These are phyloP conservation scores for Balaenoptera acutorostrata DNA, from an alignment of 2,113 vertebrate genomes.

Conservation along the genomic window DNA sequence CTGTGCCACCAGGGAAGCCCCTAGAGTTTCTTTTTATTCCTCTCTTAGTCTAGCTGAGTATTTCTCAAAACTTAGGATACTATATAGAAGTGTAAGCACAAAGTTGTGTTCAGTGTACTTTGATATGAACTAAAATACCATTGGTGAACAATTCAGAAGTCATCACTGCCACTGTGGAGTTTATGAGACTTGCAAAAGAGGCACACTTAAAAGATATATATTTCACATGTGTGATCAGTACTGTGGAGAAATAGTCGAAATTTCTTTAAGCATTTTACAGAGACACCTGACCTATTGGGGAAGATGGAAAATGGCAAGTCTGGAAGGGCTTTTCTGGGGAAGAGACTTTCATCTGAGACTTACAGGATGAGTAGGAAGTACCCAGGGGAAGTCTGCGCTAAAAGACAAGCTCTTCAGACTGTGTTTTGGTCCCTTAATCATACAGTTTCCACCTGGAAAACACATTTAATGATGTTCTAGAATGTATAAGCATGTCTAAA, in stretches of 20 bases:
- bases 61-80: background rate
- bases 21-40: background rate
- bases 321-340: background rate
- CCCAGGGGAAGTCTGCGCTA: background rate
- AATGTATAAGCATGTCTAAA: background rate
- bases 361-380: background rate
- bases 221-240: background rate
- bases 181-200: background rate
- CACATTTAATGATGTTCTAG: background rate
- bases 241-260: background rate
- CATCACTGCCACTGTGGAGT: background rate
- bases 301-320: background rate
- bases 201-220: background rate
- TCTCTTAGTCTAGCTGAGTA: background rate
- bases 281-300: background rate
- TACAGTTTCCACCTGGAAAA: slow-evolving; percentile 9
- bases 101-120: background rate
- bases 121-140: background rate
- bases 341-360: background rate
- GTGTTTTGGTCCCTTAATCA: background rate
- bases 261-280: background rate
- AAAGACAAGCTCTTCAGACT: background rate
- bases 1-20: too few relatives aligned
- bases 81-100: background rate
- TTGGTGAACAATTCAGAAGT: background rate